Evolutionary conservation across 2,888 invertebrate genomes (phyloP).

Genomic region (Fabriciana adippe): DNA sequence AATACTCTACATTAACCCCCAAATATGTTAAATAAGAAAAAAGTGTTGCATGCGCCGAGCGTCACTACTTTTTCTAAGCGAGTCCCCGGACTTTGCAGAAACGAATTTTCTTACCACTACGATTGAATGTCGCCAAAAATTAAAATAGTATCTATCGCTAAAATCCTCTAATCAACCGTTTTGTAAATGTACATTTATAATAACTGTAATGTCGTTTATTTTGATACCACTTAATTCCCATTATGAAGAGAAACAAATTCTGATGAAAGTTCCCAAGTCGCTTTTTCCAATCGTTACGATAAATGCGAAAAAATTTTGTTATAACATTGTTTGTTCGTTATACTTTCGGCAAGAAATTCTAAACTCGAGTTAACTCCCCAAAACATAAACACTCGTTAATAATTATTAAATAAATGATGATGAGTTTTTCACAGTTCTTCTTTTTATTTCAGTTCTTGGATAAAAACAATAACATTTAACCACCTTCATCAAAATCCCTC

Average conservation of each 20-base stretch:
- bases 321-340: neutral
- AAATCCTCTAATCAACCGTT: too few relatives aligned
- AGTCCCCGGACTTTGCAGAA: too few relatives aligned
- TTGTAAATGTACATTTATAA: too few relatives aligned
- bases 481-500: too few relatives aligned
- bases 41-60: too few relatives aligned
- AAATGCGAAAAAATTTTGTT: neutral
- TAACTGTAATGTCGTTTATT: too few relatives aligned
- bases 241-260: neutral
- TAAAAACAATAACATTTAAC: neutral
- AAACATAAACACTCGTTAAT: conserved; percentile 14
- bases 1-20: too few relatives aligned
- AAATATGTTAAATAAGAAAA: too few relatives aligned
- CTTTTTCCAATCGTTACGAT: neutral
- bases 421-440: neutral
- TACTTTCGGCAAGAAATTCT: neutral
- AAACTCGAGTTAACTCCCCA: conserved; percentile 1
- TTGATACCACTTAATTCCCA: neutral
- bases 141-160: too few relatives aligned
- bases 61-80: too few relatives aligned
- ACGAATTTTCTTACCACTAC: too few relatives aligned
- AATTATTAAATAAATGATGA: conserved; percentile 15
- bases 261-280: neutral
- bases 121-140: too few relatives aligned
- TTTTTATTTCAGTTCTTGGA: neutral